Conservation (phyloP, 2,888 invertebrate genomes). For the Parnassius smintheus region DNA sequence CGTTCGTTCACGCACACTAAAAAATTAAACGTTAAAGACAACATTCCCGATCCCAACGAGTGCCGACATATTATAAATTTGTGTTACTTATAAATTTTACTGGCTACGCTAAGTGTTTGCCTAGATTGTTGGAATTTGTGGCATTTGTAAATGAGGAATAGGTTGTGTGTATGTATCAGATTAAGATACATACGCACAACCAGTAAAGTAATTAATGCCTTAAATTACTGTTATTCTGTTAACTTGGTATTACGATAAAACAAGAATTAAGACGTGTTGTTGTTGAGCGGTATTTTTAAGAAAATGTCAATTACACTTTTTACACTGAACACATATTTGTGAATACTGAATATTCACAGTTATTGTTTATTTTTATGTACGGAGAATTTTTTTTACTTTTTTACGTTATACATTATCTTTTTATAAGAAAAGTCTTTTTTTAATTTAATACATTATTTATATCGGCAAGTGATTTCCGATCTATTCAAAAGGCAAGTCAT, state of each 20-base stretch:
- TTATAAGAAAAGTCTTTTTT: too few relatives aligned
- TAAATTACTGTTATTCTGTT: neutral
- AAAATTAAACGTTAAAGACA: constrained; percentile 57
- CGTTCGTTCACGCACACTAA: constrained; percentile 33
- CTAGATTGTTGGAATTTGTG: constrained; percentile 54
- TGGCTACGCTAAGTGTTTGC: constrained; percentile 65
- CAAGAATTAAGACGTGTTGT: too few relatives aligned
- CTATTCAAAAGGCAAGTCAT: constrained; percentile 1
- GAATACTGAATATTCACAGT: too few relatives aligned
- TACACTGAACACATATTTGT: too few relatives aligned
- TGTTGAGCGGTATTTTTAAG: too few relatives aligned
- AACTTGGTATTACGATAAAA: too few relatives aligned
- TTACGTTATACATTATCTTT: too few relatives aligned
- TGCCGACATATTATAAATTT: constrained; percentile 54
- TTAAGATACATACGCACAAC: neutral
- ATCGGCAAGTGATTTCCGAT: constrained; percentile 18
- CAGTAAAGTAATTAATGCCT: constrained; percentile 21
- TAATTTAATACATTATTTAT: neutral
- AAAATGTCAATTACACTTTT: too few relatives aligned
- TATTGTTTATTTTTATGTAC: too few relatives aligned
- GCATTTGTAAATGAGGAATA: constrained; percentile 41
- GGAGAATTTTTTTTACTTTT: too few relatives aligned
- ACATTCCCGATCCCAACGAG: constrained; percentile 55
- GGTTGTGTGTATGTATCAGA: constrained; percentile 21
- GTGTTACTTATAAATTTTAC: constrained; percentile 62